Conservation (phyloP, 2,888 invertebrate species). For the Dilophus febrilis region DNA sequence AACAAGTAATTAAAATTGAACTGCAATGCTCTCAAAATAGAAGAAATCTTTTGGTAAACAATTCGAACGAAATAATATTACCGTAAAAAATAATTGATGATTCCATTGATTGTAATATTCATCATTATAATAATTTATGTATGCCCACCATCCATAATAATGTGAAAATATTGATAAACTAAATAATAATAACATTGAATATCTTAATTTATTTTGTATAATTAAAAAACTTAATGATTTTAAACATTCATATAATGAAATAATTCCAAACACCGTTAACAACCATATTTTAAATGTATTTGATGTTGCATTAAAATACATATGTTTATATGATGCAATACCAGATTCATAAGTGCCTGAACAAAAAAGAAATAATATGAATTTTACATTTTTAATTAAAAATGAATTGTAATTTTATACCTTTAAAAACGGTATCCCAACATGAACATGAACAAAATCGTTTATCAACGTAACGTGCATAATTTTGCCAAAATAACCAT, state of each 20-base stretch:
- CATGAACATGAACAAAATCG: constrained; percentile 52
- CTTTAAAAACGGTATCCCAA: constrained; percentile 64
- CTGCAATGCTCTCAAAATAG: too few relatives aligned
- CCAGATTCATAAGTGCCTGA: constrained; percentile 47
- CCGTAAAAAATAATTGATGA: constrained; percentile 46
- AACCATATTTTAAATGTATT: constrained; percentile 51
- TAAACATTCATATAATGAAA: constrained; percentile 42
- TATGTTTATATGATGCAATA: constrained; percentile 49
- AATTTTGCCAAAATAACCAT: constrained; percentile 49
- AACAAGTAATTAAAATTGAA: background rate
- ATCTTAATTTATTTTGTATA: constrained; percentile 34
- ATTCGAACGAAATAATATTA: constrained; percentile 14
- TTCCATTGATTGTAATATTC: constrained; percentile 53
- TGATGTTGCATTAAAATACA: constrained; percentile 50
- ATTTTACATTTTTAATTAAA: background rate
- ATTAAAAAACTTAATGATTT: constrained; percentile 37
- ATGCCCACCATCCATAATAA: constrained; percentile 54
- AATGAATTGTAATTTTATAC: constrained; percentile 21
- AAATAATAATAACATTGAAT: constrained; percentile 45
- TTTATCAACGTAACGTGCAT: constrained; percentile 44
- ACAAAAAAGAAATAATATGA: constrained; percentile 2
- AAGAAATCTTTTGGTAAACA: too few relatives aligned
- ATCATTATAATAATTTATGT: constrained; percentile 53
- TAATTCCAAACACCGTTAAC: constrained; percentile 37
- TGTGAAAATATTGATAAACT: constrained; percentile 44